Evolutionary conservation across 1,140 invertebrate genomes (phyloP).

Genomic region (Bilobella aurantiaca): DNA sequence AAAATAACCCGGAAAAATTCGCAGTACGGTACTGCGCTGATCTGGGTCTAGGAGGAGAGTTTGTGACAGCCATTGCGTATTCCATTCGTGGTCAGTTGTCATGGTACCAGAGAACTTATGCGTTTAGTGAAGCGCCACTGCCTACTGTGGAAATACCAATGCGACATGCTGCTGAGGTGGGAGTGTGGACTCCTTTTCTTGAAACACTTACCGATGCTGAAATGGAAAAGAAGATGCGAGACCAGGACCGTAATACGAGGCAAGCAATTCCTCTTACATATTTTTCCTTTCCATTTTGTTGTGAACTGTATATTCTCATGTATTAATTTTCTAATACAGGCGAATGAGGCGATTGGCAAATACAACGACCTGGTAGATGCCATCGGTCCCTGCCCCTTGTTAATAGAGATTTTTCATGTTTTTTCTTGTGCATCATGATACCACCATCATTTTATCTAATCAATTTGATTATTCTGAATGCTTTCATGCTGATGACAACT

Average conservation of each 20-base stretch:
- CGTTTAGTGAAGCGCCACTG: slow-evolving; percentile 92
- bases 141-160: slow-evolving; percentile 90
- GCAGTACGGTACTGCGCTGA: slow-evolving; percentile 92
- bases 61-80: slow-evolving; percentile 97
- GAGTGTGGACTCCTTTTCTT: slow-evolving; percentile 95
- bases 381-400: too few species aligned
- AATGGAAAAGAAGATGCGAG: slow-evolving; percentile 99
- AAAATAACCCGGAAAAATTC: slow-evolving; percentile 96
- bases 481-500: too few species aligned
- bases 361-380: slow-evolving; percentile 81
- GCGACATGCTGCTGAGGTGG: slow-evolving; percentile 84
- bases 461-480: too few species aligned
- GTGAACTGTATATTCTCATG: neutral
- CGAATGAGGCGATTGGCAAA: slow-evolving; percentile 90
- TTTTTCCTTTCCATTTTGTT: slow-evolving; percentile 59
- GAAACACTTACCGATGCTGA: slow-evolving; percentile 98
- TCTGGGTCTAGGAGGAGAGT: slow-evolving; percentile 94
- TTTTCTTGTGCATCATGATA: too few species aligned
- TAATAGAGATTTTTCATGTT: too few species aligned
- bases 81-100: slow-evolving; percentile 89
- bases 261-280: slow-evolving; percentile 37
- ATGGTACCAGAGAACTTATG: slow-evolving; percentile 97
- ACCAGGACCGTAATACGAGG: slow-evolving; percentile 97
- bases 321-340: slow-evolving; percentile 39
- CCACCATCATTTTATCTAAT: too few species aligned